These are phyloP conservation scores for Sylvicapra grimmia DNA, from an alignment of 2,113 vertebrate genomes.

Conservation along the genomic window DNA sequence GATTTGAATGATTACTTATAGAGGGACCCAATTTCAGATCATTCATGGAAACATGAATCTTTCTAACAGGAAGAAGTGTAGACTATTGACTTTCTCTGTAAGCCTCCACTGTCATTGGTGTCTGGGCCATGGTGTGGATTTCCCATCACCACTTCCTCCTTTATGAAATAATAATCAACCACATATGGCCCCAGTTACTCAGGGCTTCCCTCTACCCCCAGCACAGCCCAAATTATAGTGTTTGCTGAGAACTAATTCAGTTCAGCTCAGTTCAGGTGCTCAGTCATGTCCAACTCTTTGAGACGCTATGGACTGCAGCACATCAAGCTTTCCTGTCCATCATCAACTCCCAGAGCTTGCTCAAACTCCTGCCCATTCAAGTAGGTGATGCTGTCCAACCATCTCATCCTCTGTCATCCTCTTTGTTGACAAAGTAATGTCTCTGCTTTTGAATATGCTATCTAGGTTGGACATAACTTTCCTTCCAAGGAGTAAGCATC, in stretches of 20 bases:
- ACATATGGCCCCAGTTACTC: not conserved
- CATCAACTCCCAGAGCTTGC: not conserved
- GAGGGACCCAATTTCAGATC: not conserved
- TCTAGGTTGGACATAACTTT: not conserved
- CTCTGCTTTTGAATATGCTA: not conserved
- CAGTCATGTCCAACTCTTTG: not conserved
- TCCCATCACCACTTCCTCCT: not conserved
- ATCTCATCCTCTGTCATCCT: not conserved
- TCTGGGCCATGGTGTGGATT: not conserved
- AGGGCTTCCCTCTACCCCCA: not conserved
- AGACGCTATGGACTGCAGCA: not conserved
- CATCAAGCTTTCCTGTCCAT: not conserved
- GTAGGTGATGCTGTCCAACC: rapidly evolving
- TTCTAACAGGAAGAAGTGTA: not conserved
- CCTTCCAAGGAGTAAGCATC: not conserved
- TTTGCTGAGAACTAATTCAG: not conserved
- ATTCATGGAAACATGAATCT: not conserved
- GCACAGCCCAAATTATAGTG: not conserved
- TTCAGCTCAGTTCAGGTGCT: not conserved
- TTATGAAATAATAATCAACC: conserved; percentile 24
- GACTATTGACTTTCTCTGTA: not conserved
- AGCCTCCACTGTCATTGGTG: not conserved
- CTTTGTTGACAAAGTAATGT: not conserved
- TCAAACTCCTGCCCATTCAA: not conserved
- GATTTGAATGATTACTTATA: not conserved